Conservation (phyloP, 2,888 invertebrate genomes). For the Zaprionus obscuricornis region DNA sequence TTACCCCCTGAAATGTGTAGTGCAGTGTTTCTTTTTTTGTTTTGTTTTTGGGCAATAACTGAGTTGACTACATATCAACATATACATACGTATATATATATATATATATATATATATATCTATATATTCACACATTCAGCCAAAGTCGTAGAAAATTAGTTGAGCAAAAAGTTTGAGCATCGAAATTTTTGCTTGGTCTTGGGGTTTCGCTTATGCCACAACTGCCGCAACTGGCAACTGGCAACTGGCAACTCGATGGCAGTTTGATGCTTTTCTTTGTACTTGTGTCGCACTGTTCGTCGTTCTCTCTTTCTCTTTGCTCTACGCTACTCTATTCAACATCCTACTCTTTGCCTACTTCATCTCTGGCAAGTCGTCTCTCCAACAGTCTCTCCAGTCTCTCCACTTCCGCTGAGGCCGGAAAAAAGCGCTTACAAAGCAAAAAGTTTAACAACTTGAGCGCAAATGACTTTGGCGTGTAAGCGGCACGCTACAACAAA, state of each 20-base stretch:
- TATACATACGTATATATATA: too few species aligned
- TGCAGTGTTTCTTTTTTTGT: not conserved
- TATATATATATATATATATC: not conserved
- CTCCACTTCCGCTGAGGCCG: slow-evolving; percentile 52
- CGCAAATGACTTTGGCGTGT: slow-evolving; percentile 69
- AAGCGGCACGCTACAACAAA: slow-evolving; percentile 67
- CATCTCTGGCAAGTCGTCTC: not conserved
- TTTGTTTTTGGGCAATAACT: not conserved
- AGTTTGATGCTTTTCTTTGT: not conserved
- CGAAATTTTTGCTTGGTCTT: slow-evolving; percentile 47
- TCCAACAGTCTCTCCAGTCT: slow-evolving; percentile 15
- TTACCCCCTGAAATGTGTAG: too few species aligned
- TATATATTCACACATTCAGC: not conserved
- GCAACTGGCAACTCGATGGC: slow-evolving; percentile 7
- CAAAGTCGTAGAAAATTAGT: slow-evolving; percentile 52
- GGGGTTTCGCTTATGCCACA: not conserved
- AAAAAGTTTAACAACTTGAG: slow-evolving; percentile 68
- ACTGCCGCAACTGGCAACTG: too few species aligned
- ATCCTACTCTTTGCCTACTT: not conserved
- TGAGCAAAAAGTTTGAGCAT: slow-evolving; percentile 55
- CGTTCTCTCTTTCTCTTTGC: not conserved
- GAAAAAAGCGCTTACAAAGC: slow-evolving; percentile 69
- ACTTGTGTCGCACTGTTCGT: slow-evolving; percentile 8
- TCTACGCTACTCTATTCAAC: not conserved
- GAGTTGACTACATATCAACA: too few species aligned